Evolutionary conservation across 2,888 invertebrate genomes (phyloP), one percentile per base, ranked within the genome.

Genomic region (Cosmia pyralina): DNA sequence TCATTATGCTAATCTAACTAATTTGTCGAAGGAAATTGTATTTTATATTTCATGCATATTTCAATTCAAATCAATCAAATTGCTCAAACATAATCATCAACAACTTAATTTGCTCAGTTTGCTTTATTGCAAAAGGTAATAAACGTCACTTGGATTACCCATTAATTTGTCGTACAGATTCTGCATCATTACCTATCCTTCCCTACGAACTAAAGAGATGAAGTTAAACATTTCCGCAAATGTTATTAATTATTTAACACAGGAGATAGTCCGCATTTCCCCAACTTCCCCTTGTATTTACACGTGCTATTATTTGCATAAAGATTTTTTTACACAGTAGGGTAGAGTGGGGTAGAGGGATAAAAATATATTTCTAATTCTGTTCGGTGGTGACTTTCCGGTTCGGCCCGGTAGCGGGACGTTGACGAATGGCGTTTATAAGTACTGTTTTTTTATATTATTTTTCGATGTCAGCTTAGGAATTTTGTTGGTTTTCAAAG

Each of bases 321-420:
- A 94, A 94, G 92, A 89, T 92, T 94, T 94, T 94, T 94, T 94
- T 92, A 92, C 88, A 88, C 85, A 86, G 85, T 83, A 77, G 85
- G 85, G 83, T 86, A 84, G 89, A 90, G 81, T 77, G 92, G 93
- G 94, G 93, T 91, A 90, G 92, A 92, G 89, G 92, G 92, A 91
- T 94, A 95, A 95, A 96, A 96, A 96, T 96, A 95, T 92, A 93
- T 94, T 95, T 96, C 96, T 96, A 95, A 96, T 95, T 96, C 93
- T 91, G 95, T 95, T 89, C 91, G 87, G 90, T 89, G 84, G 85
- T 85, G 90, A 92, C 92, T 94, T 95, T 95, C 95, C 95, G 93
- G 94, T 93, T 90, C 88, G 83, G 88, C 65, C 89, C 89, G 90
- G 90, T 90, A 88, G 90, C 88, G 82, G 83, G 94, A 94, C 95